Conservation (phyloP, 2,797 vertebrate genomes). For the Megaceryle alcyon region DNA sequence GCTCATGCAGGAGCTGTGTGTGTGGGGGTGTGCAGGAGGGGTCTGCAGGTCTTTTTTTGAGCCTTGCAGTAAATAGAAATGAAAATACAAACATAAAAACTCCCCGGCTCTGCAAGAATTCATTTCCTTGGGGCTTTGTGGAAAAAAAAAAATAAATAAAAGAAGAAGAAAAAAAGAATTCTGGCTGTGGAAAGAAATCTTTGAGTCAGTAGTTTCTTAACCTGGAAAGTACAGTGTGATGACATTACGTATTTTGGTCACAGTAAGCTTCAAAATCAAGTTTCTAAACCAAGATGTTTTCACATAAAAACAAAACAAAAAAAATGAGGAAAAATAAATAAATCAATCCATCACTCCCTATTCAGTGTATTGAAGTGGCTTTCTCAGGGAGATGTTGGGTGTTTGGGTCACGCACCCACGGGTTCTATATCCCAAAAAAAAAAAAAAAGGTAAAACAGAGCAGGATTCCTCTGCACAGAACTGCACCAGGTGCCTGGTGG, state of each 20-base stretch:
- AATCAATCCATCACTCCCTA: not conserved
- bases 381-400: not conserved
- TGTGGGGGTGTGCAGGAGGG: rapidly evolving
- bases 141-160: not conserved
- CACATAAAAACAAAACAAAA: not conserved
- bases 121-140: not conserved
- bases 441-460: not conserved
- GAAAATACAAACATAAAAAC: not conserved
- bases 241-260: not conserved
- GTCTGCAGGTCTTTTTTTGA: not conserved
- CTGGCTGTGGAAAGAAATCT: not conserved
- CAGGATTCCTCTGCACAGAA: not conserved
- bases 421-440: not conserved
- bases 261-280: not conserved
- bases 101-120: not conserved
- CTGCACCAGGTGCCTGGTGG: not conserved
- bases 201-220: not conserved
- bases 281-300: not conserved
- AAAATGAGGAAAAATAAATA: not conserved
- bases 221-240: not conserved
- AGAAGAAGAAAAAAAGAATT: not conserved
- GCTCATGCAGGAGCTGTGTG: not conserved
- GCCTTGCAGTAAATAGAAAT: not conserved
- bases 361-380: not conserved
- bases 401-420: not conserved